Base-by-base conservation (phyloP, 2,797 vertebrate genomes). In the Triplophysa yarkandensis region DNA sequence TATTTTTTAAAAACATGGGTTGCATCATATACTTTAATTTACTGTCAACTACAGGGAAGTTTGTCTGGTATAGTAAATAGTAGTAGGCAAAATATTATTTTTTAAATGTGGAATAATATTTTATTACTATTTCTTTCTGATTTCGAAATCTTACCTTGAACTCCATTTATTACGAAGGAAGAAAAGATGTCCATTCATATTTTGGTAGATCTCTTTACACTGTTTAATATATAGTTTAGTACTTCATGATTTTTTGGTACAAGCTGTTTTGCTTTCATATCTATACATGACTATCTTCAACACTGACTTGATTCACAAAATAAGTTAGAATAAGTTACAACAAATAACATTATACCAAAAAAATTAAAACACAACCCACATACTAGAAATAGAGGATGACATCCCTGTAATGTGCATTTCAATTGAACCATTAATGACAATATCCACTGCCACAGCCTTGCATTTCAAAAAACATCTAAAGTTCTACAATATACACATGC, bases 391-490 rank as follows among this genome's bases (percentile, higher is more conserved):
- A 71, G 62, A 4, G 13, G 23, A 41, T 2, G 17, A 46, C 54
- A 30, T 52, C 4, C n/a, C 68, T 16, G 21, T 55, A 10, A 25
- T 13, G 46, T 61, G 28, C 39, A 46, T 55, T 19, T 14, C 36
- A 0, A 67, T 21, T 34, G 13, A 55, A 25, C 21, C 1, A 39
- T 55, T 25, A 77, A 21, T 67, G 16, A 25, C 4, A 30, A 25
- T 44, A 32, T 39, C 14, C 16, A 52, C 27, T 62, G 55, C 23
- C 30, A 70, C 32, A 23, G 13, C 63, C 23, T 25, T 55, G 57
- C 57, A 61, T 55, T 76, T 32, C 14, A 79, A 48, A 13, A 58
- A 27, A 54, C n/a, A 60, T 68, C 44, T 65, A 6, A 62, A 72
- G 62, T 28, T 54, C 1, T 72, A 32, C 34, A 65, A 64, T 54